Percentiles rank a stretch among this genome's conserved stretches.
These are phyloP conservation scores for Montipora cactus DNA, from an alignment of 64 coral and sea anemone genomes.

Conservation along the genomic window DNA sequence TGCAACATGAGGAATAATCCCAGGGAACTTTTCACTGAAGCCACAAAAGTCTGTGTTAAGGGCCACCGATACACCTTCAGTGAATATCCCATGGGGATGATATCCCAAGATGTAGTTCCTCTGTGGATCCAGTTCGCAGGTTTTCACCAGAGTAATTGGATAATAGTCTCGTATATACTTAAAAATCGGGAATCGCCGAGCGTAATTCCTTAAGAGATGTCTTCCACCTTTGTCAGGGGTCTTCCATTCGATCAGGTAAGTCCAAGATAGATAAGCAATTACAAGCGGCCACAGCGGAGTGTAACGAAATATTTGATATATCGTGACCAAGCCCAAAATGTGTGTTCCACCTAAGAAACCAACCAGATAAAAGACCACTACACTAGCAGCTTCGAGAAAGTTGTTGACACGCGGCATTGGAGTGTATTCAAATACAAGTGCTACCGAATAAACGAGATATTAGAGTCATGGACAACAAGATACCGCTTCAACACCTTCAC, in stretches of 20 bases:
- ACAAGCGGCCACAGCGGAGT: constrained; percentile 60
- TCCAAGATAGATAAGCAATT: constrained; percentile 73
- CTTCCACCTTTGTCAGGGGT: constrained; percentile 65
- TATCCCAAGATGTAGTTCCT: constrained; percentile 86
- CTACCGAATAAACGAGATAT: no score
- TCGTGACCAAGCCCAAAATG: constrained; percentile 12
- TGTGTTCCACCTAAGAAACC: constrained; percentile 35
- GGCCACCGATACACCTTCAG: constrained; percentile 65
- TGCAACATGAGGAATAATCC: constrained; percentile 77
- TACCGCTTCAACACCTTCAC: no score
- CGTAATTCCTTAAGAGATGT: constrained; percentile 29
- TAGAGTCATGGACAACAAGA: no score
- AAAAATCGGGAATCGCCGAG: constrained; percentile 63
- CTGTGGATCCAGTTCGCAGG: constrained; percentile 72
- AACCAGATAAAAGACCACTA: constrained; percentile 14
- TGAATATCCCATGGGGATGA: constrained; percentile 73
- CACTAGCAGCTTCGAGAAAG: constrained; percentile 4
- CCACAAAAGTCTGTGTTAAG: constrained; percentile 68
- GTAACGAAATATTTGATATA: constrained; percentile 46
- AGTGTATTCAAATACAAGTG: no score
- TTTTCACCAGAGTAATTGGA: constrained; percentile 80
- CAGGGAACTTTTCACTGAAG: constrained; percentile 78
- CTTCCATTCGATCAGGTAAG: constrained; percentile 68
- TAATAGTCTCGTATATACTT: constrained; percentile 83
- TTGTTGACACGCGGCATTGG: constrained; percentile 20